phyloP scores from a whole-genome alignment of 2,888 invertebrate species.

The Oxytorus armatus region DNA sequence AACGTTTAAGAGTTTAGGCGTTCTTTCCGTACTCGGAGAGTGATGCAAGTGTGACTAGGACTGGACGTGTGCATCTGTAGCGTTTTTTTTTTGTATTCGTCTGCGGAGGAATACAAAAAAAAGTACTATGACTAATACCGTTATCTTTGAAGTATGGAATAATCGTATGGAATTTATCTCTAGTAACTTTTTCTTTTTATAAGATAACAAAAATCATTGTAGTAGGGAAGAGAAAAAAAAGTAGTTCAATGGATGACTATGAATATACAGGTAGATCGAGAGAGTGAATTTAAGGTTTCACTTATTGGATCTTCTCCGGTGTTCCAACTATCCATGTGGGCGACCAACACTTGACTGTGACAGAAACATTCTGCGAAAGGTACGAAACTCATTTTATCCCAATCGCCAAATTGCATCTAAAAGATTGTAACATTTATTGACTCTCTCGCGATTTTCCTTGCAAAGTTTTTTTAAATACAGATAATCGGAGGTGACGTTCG shows the following conservation, averaged over 20 bases:
- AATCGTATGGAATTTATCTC: background rate
- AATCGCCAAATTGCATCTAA: background rate
- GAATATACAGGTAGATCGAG: constrained; percentile 67
- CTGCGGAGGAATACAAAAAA: background rate
- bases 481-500: background rate
- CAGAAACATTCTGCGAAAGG: background rate
- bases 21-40: constrained; percentile 66
- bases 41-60: constrained; percentile 48
- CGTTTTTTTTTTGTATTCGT: background rate
- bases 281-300: constrained; percentile 78
- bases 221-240: constrained; percentile 56
- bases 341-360: no score
- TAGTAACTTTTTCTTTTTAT: constrained; percentile 6
- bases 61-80: background rate
- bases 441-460: no score
- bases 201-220: constrained; percentile 24
- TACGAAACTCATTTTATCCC: no score
- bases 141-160: constrained; percentile 2
- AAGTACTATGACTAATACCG: constrained; percentile 36
- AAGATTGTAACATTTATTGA: no score
- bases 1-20: constrained; percentile 73
- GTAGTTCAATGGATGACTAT: constrained; percentile 70
- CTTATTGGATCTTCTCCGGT: constrained; percentile 77
- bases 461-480: background rate
- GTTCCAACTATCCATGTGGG: constrained; percentile 42